Conservation (phyloP, 2,113 vertebrate genomes). For the Nycticorax nycticorax region DNA sequence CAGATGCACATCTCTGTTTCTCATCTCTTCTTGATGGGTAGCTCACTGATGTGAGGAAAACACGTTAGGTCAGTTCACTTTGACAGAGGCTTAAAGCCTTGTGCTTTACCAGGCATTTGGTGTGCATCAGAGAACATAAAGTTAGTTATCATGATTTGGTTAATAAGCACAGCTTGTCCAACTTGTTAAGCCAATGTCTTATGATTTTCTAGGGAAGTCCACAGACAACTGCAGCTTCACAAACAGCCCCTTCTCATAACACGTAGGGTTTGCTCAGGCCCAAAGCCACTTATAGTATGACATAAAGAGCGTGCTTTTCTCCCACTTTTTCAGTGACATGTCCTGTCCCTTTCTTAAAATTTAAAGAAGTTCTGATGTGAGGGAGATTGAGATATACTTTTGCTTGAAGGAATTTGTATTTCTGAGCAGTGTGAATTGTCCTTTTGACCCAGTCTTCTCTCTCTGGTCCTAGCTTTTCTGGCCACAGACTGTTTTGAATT, state of each 20-base stretch:
- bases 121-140: neutral
- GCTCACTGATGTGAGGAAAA: neutral
- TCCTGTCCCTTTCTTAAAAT: neutral
- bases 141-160: neutral
- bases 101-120: neutral
- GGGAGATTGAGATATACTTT: neutral
- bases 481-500: neutral
- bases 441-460: neutral
- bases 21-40: neutral
- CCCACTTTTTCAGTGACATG: neutral
- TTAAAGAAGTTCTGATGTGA: neutral
- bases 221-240: neutral
- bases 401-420: neutral
- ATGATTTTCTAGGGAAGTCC: neutral
- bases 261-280: rapidly evolving
- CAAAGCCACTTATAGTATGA: neutral
- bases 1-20: neutral
- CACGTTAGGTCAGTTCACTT: neutral
- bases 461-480: neutral
- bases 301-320: neutral
- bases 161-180: neutral
- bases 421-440: neutral
- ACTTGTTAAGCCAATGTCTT: neutral
- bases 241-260: neutral
- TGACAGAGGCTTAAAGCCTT: neutral